Evolutionary conservation across 2,113 vertebrate genomes (phyloP).

Genomic region (Corythornis madagascariensis): DNA sequence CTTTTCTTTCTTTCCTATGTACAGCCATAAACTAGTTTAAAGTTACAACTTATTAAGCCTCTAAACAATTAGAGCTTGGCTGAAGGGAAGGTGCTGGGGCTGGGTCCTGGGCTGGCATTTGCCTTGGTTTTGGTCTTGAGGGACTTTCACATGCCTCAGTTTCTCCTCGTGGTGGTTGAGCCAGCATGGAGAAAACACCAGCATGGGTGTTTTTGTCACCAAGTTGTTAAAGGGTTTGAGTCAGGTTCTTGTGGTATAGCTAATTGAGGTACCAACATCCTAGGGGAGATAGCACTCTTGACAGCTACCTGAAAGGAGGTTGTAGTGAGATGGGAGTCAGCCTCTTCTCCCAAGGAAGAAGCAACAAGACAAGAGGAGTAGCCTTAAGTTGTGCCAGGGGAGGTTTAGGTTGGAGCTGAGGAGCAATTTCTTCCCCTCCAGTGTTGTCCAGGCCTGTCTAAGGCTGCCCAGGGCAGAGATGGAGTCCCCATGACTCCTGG

Average conservation of each 20-base stretch:
- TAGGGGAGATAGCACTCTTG: not conserved
- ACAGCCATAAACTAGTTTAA: conserved; percentile 59
- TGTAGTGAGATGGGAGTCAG: not conserved
- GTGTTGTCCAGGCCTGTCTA: not conserved
- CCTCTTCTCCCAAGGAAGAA: not conserved
- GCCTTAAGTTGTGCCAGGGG: not conserved
- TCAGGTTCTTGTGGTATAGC: not conserved
- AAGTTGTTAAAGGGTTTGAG: not conserved
- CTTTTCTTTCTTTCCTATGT: not conserved
- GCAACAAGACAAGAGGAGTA: not conserved
- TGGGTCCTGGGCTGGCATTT: not conserved
- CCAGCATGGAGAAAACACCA: too few species aligned
- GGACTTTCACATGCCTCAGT: not conserved
- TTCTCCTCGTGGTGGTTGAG: not conserved
- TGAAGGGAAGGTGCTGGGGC: not conserved
- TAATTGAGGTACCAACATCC: not conserved
- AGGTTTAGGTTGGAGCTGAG: not conserved
- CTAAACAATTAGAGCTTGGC: conserved; percentile 51
- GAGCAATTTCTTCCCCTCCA: not conserved
- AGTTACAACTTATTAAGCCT: conserved; percentile 65
- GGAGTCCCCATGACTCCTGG: not conserved
- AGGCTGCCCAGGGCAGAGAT: not conserved
- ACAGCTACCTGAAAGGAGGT: not conserved
- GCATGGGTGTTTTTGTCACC: not conserved
- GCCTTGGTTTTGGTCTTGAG: not conserved